A percentile compares a stretch with the other conserved stretches of the same genome.
Conservation (phyloP, 2,797 vertebrate genomes). For the Fratercula arctica region DNA sequence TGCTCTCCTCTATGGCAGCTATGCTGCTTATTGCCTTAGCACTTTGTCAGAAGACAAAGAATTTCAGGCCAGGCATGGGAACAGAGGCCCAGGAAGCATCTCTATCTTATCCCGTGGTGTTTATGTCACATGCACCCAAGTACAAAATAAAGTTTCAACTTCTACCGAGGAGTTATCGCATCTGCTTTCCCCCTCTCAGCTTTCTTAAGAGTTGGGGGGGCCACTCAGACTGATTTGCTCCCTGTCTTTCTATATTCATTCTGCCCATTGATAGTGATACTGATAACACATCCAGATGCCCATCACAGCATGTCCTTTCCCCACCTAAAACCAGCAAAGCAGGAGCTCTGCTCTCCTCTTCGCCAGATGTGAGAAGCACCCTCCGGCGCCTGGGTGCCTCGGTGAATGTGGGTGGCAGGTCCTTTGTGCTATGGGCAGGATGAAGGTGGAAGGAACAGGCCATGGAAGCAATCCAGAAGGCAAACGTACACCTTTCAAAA, state of each 20-base stretch:
- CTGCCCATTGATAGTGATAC: background rate
- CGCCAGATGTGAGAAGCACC: background rate
- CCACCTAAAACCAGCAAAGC: background rate
- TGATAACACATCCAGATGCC: background rate
- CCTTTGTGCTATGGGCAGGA: background rate
- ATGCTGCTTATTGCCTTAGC: background rate
- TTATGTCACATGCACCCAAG: background rate
- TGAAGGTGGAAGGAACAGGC: background rate
- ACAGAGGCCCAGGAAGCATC: background rate
- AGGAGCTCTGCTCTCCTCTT: background rate
- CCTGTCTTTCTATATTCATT: background rate
- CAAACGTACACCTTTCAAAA: background rate
- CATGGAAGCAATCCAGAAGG: background rate
- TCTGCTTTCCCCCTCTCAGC: background rate
- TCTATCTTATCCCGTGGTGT: background rate
- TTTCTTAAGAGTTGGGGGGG: background rate
- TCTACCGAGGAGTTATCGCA: background rate
- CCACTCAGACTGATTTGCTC: background rate
- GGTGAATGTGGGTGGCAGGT: rapidly evolving
- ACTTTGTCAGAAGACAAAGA: background rate
- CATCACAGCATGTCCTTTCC: background rate
- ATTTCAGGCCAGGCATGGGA: background rate
- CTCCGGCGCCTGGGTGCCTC: too few species aligned
- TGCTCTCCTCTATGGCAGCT: background rate
- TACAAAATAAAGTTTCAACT: background rate